These are phyloP conservation scores for Cygnus atratus DNA, from an alignment of 2,113 vertebrate genomes.

Conservation along the genomic window DNA sequence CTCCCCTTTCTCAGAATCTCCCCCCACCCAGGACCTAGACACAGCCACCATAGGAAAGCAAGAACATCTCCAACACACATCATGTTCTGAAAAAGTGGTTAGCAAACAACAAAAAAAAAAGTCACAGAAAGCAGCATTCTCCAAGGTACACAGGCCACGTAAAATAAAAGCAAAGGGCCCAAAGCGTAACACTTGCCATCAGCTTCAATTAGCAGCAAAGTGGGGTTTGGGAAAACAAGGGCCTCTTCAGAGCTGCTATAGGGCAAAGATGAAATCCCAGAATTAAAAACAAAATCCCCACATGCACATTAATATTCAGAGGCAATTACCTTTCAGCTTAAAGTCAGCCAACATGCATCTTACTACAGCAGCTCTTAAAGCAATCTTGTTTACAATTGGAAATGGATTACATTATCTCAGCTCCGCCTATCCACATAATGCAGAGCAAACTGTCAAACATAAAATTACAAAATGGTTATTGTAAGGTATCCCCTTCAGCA, in stretches of 20 bases:
- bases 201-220: conserved; percentile 48
- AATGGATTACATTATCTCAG: conserved; percentile 65
- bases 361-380: conserved; percentile 68
- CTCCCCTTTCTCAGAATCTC: background rate
- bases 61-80: background rate
- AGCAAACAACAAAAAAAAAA: background rate
- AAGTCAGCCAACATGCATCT: conserved; percentile 49
- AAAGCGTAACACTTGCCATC: conserved; percentile 9
- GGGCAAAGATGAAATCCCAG: conserved; percentile 59
- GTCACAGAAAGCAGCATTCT: background rate
- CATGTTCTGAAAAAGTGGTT: background rate
- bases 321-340: conserved; percentile 65
- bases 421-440: conserved; percentile 58
- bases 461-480: conserved; percentile 69
- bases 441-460: conserved; percentile 62
- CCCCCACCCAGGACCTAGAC: background rate
- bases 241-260: conserved; percentile 47
- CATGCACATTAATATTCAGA: conserved; percentile 64
- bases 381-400: conserved; percentile 63
- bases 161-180: conserved; percentile 9
- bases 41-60: background rate
- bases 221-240: conserved; percentile 48
- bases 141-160: background rate
- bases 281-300: conserved; percentile 63
- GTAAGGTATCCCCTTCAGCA: conserved; percentile 67